Evolutionary conservation across 2,113 vertebrate species (phyloP).

Genomic region (Lepidothrix coronata): DNA sequence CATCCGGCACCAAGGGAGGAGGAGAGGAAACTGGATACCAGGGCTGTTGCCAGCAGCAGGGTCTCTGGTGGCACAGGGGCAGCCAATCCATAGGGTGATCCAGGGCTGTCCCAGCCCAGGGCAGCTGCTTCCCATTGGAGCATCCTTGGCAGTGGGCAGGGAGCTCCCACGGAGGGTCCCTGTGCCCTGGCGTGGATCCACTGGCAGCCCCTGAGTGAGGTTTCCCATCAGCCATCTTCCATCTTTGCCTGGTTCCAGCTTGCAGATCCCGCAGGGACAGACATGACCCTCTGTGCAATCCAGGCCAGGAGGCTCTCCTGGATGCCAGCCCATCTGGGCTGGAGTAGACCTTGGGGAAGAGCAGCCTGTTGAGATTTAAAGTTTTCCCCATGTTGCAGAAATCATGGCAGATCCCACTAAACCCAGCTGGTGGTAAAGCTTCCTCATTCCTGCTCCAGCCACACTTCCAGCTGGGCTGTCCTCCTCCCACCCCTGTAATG

Average conservation of each 20-base stretch:
- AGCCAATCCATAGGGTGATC: background rate
- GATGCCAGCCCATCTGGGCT: background rate
- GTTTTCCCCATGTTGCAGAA: background rate
- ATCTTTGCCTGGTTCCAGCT: background rate
- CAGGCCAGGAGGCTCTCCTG: background rate
- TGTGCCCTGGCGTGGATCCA: background rate
- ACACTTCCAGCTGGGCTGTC: fast-evolving
- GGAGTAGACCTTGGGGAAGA: background rate
- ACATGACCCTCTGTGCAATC: background rate
- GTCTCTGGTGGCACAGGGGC: background rate
- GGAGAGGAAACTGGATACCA: background rate
- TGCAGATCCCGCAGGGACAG: background rate
- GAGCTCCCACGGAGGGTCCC: background rate
- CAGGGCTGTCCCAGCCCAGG: background rate
- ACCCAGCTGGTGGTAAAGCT: background rate
- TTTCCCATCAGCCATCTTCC: background rate
- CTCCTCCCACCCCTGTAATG: background rate
- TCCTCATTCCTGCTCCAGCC: background rate
- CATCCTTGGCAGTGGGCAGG: fast-evolving
- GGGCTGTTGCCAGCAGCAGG: background rate
- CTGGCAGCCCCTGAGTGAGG: fast-evolving
- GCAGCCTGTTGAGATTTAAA: background rate
- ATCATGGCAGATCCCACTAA: background rate
- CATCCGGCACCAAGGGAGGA: fast-evolving
- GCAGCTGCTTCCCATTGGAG: background rate